Percentiles rank a stretch among this genome's conserved stretches.
Evolutionary conservation across 1,140 invertebrate genomes (phyloP).

Genomic region (Pararge aegeria): DNA sequence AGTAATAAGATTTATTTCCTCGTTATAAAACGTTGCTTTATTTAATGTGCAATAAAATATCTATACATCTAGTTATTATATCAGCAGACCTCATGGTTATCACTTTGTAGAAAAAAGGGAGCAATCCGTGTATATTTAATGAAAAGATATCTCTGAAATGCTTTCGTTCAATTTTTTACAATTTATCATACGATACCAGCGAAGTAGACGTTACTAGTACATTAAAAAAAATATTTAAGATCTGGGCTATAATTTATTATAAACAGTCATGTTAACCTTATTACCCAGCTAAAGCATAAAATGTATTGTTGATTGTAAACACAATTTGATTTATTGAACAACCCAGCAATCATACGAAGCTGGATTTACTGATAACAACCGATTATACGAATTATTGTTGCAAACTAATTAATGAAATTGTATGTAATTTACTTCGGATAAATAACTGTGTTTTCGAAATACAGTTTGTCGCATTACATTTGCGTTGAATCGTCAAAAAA

Average conservation of each 20-base stretch:
- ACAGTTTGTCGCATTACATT: constrained; percentile 43
- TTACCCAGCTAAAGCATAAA: constrained; percentile 3
- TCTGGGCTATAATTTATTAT: not conserved
- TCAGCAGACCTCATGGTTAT: too few relatives aligned
- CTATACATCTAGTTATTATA: too few relatives aligned
- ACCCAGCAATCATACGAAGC: constrained; percentile 37
- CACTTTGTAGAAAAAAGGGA: too few relatives aligned
- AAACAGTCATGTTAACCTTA: not conserved
- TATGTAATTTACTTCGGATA: constrained; percentile 49
- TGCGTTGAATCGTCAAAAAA: constrained; percentile 31
- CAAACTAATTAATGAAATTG: constrained; percentile 59
- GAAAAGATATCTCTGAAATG: too few relatives aligned
- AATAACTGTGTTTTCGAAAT: constrained; percentile 39
- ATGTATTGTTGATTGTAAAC: constrained; percentile 16
- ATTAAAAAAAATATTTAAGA: too few relatives aligned
- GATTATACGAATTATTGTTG: constrained; percentile 51
- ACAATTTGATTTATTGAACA: constrained; percentile 48
- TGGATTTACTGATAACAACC: constrained; percentile 48
- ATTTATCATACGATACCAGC: too few relatives aligned
- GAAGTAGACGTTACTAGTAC: too few relatives aligned
- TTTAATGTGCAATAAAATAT: too few relatives aligned
- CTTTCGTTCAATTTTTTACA: too few relatives aligned
- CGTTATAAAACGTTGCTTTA: too few relatives aligned
- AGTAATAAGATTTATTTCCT: too few relatives aligned
- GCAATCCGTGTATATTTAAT: too few relatives aligned